Percentiles rank a stretch among this genome's conserved stretches.
Conservation (phyloP, 1,140 invertebrate species). For the Meloidogyne exigua region DNA sequence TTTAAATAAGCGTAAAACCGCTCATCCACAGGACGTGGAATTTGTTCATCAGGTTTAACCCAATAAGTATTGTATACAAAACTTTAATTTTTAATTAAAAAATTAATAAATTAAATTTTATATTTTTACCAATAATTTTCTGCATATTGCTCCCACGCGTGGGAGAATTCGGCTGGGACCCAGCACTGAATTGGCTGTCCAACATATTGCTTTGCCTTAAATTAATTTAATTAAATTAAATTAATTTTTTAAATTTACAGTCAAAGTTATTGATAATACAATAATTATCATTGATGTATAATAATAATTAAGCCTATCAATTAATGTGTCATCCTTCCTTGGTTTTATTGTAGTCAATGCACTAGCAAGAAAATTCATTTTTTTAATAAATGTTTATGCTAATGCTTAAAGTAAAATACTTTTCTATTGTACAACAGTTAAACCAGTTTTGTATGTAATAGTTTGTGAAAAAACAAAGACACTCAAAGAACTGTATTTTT, state of each 20-base stretch:
- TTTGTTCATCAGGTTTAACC: conserved; percentile 51
- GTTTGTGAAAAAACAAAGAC: neutral
- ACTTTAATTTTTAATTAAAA: conserved; percentile 35
- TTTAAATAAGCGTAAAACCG: conserved; percentile 26
- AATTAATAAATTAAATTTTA: neutral
- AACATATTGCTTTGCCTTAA: conserved; percentile 57
- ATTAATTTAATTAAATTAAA: neutral
- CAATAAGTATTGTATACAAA: conserved; percentile 64
- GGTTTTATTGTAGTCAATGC: conserved; percentile 53
- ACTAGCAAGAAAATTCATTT: conserved; percentile 48
- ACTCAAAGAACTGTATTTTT: neutral
- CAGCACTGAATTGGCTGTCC: conserved; percentile 62
- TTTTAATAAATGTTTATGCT: too few species aligned
- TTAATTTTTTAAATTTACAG: conserved; percentile 28
- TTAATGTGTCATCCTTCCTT: conserved; percentile 66
- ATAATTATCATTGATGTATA: conserved; percentile 67
- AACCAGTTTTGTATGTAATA: neutral
- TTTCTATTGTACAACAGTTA: neutral
- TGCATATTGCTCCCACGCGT: conserved; percentile 63
- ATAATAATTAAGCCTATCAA: conserved; percentile 67
- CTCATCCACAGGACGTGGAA: conserved; percentile 47
- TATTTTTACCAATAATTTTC: conserved; percentile 59
- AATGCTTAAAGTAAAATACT: too few species aligned
- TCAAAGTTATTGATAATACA: conserved; percentile 64
- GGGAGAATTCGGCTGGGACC: conserved; percentile 64